Conservation (phyloP, 2,797 vertebrate species). For the Heteromormyrus szaboi region DNA sequence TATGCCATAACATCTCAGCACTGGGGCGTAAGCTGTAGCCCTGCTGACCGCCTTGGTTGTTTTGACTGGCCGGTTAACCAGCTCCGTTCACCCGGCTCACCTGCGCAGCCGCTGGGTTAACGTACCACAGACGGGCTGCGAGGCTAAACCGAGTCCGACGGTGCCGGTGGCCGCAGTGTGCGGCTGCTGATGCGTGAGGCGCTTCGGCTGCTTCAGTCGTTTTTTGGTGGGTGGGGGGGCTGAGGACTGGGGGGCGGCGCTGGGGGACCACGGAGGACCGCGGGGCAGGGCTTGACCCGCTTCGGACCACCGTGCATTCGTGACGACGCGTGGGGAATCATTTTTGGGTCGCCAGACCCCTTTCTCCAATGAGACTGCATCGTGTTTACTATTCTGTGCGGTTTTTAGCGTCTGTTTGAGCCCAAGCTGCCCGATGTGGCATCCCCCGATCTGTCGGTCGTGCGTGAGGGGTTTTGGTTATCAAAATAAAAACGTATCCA, state of each 20-base stretch:
- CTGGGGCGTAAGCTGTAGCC: not conserved
- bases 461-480: not conserved
- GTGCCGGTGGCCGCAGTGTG: not conserved
- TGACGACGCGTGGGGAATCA: not conserved
- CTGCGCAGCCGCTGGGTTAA: not conserved
- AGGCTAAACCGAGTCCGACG: not conserved
- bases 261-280: not conserved
- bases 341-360: too few species aligned
- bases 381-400: not conserved
- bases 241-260: not conserved
- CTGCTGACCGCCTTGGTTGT: not conserved
- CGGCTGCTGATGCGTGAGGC: not conserved
- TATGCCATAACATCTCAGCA: not conserved
- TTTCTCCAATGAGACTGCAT: not conserved
- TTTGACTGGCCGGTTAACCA: not conserved
- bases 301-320: not conserved
- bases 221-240: not conserved
- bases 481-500: constrained; percentile 16
- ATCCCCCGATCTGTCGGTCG: not conserved
- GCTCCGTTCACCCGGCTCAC: not conserved
- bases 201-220: not conserved
- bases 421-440: not conserved
- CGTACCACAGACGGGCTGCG: not conserved
- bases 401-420: not conserved
- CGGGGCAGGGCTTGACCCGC: constrained; percentile 4